phyloP scores from a whole-genome alignment of 1,140 invertebrate genomes.

The Zaprionus camerounensis region DNA sequence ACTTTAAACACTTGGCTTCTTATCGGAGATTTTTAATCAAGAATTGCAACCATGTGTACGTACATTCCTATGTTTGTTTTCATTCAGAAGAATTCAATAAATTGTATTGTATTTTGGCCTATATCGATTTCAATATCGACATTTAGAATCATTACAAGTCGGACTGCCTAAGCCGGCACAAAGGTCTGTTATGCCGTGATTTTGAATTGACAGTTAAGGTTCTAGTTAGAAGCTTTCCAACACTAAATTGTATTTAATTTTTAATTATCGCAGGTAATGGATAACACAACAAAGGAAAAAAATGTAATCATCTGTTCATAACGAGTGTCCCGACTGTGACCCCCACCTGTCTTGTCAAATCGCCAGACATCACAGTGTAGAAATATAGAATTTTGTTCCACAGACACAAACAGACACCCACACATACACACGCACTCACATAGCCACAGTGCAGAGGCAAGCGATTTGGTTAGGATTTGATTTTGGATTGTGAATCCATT shows the following conservation, averaged over 20 bases:
- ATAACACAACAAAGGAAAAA: slow-evolving; percentile 8
- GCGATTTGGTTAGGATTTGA: slow-evolving; percentile 36
- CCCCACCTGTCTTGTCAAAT: slow-evolving; percentile 26
- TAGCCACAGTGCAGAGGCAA: slow-evolving; percentile 28
- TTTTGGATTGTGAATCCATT: slow-evolving; percentile 17
- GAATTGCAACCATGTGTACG: too few species aligned
- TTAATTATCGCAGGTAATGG: not conserved
- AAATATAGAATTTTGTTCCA: slow-evolving; percentile 48
- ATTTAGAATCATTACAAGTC: not conserved
- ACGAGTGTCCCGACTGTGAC: slow-evolving; percentile 20
- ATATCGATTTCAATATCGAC: not conserved
- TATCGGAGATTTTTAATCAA: too few species aligned
- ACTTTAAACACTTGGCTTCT: not conserved
- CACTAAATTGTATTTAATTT: not conserved
- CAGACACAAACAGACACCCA: slow-evolving; percentile 18
- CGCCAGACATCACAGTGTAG: slow-evolving; percentile 21
- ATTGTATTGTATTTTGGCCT: not conserved
- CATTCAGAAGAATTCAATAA: not conserved
- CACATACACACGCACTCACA: slow-evolving; percentile 18
- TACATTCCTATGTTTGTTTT: not conserved
- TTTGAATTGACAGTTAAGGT: not conserved
- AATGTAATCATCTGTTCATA: slow-evolving; percentile 21
- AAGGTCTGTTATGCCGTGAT: not conserved
- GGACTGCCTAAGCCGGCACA: slow-evolving; percentile 16
- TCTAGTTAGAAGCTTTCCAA: not conserved